A percentile compares a stretch with the other conserved stretches of the same genome.
Conservation (phyloP, 2,113 vertebrate species). For the Lampris megalopsis region DNA sequence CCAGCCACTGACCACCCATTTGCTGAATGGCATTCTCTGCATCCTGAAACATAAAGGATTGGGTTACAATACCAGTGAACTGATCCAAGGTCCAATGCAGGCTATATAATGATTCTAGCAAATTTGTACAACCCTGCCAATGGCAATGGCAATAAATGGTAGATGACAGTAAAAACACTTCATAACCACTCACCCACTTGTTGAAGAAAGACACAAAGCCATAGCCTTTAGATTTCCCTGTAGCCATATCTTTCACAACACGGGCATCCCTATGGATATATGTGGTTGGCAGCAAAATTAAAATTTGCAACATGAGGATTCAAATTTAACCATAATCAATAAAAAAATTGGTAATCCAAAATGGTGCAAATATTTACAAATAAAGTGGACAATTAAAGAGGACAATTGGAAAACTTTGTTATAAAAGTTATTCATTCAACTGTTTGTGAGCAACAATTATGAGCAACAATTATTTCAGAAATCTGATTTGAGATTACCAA, state of each 20-base stretch:
- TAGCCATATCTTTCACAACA: conserved; percentile 98
- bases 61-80: background rate
- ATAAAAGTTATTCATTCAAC: too few species aligned
- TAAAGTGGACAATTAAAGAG: too few species aligned
- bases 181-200: conserved; percentile 90
- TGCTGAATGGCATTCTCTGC: conserved; percentile 98
- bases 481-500: too few species aligned
- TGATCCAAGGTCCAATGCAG: too few species aligned
- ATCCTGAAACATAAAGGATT: conserved; percentile 80
- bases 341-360: too few species aligned
- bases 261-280: conserved; percentile 90
- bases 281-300: background rate
- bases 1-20: conserved; percentile 99
- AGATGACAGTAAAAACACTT: background rate
- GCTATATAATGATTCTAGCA: too few species aligned
- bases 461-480: too few species aligned
- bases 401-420: too few species aligned
- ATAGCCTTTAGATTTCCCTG: conserved; percentile 98
- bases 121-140: background rate
- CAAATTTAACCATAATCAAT: background rate
- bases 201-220: conserved; percentile 99
- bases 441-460: too few species aligned
- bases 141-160: background rate
- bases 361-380: too few species aligned
- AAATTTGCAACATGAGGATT: background rate